These are phyloP conservation scores for Siderastrea siderea DNA, from an alignment of 92 coral and sea anemone species.

Conservation along the genomic window DNA sequence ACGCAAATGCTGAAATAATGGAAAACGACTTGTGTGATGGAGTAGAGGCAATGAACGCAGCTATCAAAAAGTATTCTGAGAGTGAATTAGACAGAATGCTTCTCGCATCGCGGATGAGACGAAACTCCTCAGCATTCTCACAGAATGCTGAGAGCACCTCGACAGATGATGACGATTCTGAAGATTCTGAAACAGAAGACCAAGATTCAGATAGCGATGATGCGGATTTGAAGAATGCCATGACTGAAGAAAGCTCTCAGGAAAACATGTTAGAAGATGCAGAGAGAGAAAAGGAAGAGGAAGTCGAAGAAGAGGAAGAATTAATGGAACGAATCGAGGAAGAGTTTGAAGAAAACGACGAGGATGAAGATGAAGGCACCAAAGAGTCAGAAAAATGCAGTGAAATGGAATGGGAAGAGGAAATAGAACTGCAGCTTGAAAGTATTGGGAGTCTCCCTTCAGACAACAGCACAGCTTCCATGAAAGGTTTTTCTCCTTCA, in stretches of 20 bases:
- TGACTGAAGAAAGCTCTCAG: not conserved
- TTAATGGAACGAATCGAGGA: not conserved
- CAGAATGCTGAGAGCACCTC: slow-evolving; percentile 10
- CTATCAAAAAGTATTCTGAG: slow-evolving; percentile 69
- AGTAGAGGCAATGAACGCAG: slow-evolving; percentile 72
- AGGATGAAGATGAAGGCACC: not conserved
- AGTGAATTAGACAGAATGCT: slow-evolving; percentile 68
- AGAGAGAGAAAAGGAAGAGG: not conserved
- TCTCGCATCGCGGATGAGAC: slow-evolving; percentile 24
- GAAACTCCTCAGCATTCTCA: not conserved
- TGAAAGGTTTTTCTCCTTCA: not conserved
- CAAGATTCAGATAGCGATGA: not conserved
- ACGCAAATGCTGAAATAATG: slow-evolving; percentile 66
- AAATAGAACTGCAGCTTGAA: not conserved
- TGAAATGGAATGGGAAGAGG: slow-evolving; percentile 8
- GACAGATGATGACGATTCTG: not conserved
- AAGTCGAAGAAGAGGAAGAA: not conserved
- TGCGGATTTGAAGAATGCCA: not conserved
- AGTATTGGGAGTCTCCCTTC: not conserved
- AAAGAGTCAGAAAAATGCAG: not conserved
- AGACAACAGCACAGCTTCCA: not conserved
- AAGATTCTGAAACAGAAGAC: slow-evolving; percentile 8
- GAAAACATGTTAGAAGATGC: not conserved
- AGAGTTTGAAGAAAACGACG: not conserved
- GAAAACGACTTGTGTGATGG: slow-evolving; percentile 94